Conservation (phyloP, 2,113 vertebrate genomes). For the Prietella phreatophila region DNA sequence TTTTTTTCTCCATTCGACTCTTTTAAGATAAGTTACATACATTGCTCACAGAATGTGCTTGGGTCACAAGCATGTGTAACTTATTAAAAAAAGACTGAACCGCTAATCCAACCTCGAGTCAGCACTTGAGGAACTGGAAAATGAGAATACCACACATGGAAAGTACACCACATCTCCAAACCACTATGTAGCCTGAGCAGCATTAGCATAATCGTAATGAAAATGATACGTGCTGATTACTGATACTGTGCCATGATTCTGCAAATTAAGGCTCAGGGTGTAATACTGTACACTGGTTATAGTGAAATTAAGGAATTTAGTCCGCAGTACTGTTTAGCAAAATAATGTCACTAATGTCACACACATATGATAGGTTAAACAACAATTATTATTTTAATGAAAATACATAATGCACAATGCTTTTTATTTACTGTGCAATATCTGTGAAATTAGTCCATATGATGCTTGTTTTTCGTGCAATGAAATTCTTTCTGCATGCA, state of each 20-base stretch:
- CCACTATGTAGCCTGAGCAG: constrained; percentile 26
- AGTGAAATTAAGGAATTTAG: not conserved
- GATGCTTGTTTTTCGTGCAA: not conserved
- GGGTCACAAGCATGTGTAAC: constrained; percentile 39
- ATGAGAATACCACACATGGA: constrained; percentile 25
- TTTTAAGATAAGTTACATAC: not conserved
- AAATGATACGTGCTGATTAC: constrained; percentile 36
- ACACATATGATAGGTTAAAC: not conserved
- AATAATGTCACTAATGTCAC: not conserved
- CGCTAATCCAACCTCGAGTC: constrained; percentile 19
- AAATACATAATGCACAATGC: not conserved
- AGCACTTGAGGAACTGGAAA: constrained; percentile 42
- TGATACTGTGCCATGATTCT: not conserved
- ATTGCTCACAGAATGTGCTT: not conserved
- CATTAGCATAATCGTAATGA: constrained; percentile 7
- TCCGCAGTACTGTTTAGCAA: not conserved
- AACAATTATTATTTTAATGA: not conserved
- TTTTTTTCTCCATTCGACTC: too few relatives aligned
- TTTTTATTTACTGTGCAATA: not conserved
- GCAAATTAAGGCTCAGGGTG: not conserved
- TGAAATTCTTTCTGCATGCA: not conserved
- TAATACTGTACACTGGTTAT: not conserved
- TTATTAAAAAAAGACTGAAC: constrained; percentile 19
- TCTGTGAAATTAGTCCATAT: not conserved
- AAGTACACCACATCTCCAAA: not conserved